Evolutionary conservation across 1,140 invertebrate species (phyloP).

Genomic region (Forficula auricularia): DNA sequence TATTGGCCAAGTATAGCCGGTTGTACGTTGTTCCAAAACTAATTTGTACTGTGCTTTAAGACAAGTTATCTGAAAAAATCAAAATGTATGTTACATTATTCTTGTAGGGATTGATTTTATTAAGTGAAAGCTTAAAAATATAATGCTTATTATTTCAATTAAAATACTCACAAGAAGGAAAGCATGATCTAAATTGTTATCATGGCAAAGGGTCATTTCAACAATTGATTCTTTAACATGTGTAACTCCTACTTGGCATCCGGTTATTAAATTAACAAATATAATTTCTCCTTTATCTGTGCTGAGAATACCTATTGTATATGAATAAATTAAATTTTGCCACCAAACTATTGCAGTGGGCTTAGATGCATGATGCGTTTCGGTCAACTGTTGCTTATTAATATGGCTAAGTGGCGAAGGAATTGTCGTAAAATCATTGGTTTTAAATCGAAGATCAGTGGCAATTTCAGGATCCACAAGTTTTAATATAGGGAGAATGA

Average conservation of each 20-base stretch:
- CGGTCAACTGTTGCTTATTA: slow-evolving; percentile 11
- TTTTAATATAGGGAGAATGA: slow-evolving; percentile 39
- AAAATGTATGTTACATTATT: no score
- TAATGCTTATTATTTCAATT: neutral
- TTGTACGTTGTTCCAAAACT: slow-evolving; percentile 40
- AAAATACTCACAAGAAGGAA: slow-evolving; percentile 39
- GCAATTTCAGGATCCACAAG: slow-evolving; percentile 33
- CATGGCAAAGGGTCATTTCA: slow-evolving; percentile 43
- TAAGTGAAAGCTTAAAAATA: neutral
- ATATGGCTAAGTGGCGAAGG: slow-evolving; percentile 18
- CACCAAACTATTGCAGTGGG: slow-evolving; percentile 46
- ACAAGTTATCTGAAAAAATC: neutral
- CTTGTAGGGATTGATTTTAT: no score
- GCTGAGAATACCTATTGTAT: slow-evolving; percentile 48
- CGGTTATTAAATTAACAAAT: slow-evolving; percentile 48
- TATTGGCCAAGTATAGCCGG: slow-evolving; percentile 36
- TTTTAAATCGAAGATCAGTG: slow-evolving; percentile 28
- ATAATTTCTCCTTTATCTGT: slow-evolving; percentile 51
- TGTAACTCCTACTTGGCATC: slow-evolving; percentile 44
- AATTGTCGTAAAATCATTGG: slow-evolving; percentile 32
- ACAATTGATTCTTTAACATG: slow-evolving; percentile 38
- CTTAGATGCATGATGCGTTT: slow-evolving; percentile 17
- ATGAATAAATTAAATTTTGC: slow-evolving; percentile 40
- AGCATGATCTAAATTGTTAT: slow-evolving; percentile 44
- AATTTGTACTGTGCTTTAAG: slow-evolving; percentile 35